Evolutionary conservation across 1,140 invertebrate species (phyloP).

Genomic region (Oscheius sp.): DNA sequence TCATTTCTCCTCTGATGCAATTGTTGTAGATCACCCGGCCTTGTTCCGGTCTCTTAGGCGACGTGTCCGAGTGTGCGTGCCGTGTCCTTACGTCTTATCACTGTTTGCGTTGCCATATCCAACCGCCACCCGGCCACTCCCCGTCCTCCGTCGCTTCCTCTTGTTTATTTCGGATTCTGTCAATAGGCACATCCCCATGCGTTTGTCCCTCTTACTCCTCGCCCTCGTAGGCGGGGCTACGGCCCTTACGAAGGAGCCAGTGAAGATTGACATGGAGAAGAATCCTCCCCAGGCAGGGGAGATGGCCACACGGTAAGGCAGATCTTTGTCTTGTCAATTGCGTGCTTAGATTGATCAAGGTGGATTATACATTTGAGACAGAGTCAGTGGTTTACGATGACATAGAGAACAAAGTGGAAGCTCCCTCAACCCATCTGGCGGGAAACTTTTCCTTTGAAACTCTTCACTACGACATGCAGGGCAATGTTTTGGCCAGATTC

Average conservation of each 20-base stretch:
- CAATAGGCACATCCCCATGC: background rate
- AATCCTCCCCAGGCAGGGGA: background rate
- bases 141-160: too few relatives aligned
- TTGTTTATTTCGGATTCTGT: too few relatives aligned
- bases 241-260: background rate
- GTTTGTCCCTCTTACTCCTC: background rate
- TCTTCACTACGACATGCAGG: constrained; percentile 23
- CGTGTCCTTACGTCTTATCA: too few relatives aligned
- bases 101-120: too few relatives aligned
- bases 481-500: constrained; percentile 16
- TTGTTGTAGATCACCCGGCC: too few relatives aligned
- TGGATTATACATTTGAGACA: constrained; percentile 26
- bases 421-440: constrained; percentile 14
- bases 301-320: background rate
- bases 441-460: constrained; percentile 36
- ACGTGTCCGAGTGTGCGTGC: too few relatives aligned
- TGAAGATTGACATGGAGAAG: background rate
- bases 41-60: too few relatives aligned
- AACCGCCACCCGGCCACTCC: too few relatives aligned
- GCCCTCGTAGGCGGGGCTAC: background rate
- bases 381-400: constrained; percentile 31
- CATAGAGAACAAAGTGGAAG: constrained; percentile 14
- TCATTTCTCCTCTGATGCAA: too few relatives aligned
- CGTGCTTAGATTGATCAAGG: constrained; percentile 11
- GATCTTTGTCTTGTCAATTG: background rate